Evolutionary conservation across 1,140 invertebrate species (phyloP), one percentile per base, ranked within the genome.

Genomic region (Drosophila busckii): DNA sequence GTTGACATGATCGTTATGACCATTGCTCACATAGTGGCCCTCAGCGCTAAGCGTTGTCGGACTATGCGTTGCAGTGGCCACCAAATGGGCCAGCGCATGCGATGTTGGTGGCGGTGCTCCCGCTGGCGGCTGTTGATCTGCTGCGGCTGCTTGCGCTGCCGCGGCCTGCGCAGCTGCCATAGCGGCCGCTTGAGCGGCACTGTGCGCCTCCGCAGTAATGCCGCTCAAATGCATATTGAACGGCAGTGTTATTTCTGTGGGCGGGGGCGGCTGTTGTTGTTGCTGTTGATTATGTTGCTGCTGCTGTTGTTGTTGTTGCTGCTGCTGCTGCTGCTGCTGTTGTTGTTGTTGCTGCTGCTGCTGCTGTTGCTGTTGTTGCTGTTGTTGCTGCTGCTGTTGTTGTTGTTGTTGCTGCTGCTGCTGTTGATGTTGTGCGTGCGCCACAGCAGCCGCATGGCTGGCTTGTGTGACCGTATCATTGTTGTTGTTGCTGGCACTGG

Each of bases 91-190:
- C 20, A 78, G 58, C 7, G 67, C 50, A 48, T 86, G 84, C 28
- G 78, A 12, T 2, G 68, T 31, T n/a, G 62, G 61, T 34, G 64
- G 45, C 20, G 65, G 49, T 10, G 54, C 50, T 1, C 48, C 25
- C 28, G 56, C 23, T 35, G 55, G 69, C 19, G 75, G 71, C 16
- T 80, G 75, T 35, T 84, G 82, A 37, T 85, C 84, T n/a, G 84
- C 84, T 22, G 78, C 84, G 7, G 84, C 84, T 26, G 84, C 84
- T 65, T 86, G 84, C 4, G 84, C 84, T 22, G 84, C 84, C 26
- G 84, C 84, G 15, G 84, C 84, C 45, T 86, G 84, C 29, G 84
- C 84, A 34, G 84, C 84, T 29, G 84, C 84, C 84, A 86, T 86
- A 5, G 84, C 84, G 5, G 84, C 84, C 38, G 84, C 84, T 56